Percentiles rank a stretch among this genome's conserved stretches.
phyloP scores from a whole-genome alignment of 2,888 invertebrate genomes.

The Eristalis arbustorum region DNA sequence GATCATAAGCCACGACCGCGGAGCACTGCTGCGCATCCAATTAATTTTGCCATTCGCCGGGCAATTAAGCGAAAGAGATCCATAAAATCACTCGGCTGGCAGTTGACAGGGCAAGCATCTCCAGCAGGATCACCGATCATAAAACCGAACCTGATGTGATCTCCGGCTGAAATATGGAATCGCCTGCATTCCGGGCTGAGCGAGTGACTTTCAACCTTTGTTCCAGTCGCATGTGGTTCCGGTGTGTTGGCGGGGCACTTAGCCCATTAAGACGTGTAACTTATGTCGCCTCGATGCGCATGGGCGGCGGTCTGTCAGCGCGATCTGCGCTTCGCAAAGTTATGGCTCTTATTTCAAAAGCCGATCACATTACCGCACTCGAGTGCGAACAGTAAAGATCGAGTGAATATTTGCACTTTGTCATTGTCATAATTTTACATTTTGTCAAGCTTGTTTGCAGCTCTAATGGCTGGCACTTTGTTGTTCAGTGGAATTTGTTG shows the following conservation, averaged over 20 bases:
- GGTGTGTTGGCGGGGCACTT: neutral
- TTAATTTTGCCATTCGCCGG: neutral
- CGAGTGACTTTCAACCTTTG: neutral
- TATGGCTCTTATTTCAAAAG: slow-evolving; percentile 12
- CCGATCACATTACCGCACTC: slow-evolving; percentile 2
- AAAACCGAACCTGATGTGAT: neutral
- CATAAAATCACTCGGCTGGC: neutral
- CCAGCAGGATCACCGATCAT: neutral
- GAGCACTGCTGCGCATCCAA: neutral
- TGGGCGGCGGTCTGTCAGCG: slow-evolving; percentile 17
- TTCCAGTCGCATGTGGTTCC: neutral
- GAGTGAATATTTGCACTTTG: slow-evolving; percentile 13
- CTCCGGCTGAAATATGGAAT: slow-evolving; percentile 1
- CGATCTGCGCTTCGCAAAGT: neutral
- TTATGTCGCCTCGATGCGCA: neutral
- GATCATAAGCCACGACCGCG: neutral
- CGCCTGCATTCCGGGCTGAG: neutral
- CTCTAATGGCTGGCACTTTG: neutral
- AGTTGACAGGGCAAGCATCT: slow-evolving; percentile 14
- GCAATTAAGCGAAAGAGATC: neutral
- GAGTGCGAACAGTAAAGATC: slow-evolving; percentile 10
- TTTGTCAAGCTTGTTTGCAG: slow-evolving; percentile 15
- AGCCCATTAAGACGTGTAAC: slow-evolving; percentile 8
- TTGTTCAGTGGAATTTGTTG: neutral
- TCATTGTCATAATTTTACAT: slow-evolving; percentile 9